Conservation (phyloP, 2,113 vertebrate species). For the Mirza zaza region DNA sequence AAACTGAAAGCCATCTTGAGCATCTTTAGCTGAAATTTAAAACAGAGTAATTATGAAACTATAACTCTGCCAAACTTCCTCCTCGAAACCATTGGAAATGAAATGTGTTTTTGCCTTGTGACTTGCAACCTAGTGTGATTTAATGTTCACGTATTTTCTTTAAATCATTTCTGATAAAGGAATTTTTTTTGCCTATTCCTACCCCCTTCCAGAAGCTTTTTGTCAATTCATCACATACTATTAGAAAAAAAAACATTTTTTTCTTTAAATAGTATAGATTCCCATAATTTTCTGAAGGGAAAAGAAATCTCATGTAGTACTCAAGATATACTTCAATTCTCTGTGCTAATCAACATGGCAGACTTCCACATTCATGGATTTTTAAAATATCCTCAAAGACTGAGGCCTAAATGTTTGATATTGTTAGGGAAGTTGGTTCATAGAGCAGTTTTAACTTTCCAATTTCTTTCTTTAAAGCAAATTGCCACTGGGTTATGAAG, state of each 20-base stretch:
- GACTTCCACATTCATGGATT: background rate
- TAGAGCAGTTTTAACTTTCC: background rate
- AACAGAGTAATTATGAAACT: conserved; percentile 83
- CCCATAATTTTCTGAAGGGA: conserved; percentile 32
- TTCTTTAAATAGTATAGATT: conserved; percentile 61
- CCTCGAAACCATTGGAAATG: conserved; percentile 78
- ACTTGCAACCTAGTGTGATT: conserved; percentile 68
- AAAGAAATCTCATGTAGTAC: conserved; percentile 30
- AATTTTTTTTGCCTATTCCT: background rate
- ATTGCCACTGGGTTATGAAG: background rate
- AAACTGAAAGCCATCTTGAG: conserved; percentile 78
- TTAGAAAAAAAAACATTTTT: conserved; percentile 38
- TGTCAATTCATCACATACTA: conserved; percentile 60
- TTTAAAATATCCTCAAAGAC: background rate
- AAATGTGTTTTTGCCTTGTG: conserved; percentile 78
- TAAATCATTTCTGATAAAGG: conserved; percentile 66
- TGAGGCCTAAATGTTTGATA: background rate
- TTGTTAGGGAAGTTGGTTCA: background rate
- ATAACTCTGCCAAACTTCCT: conserved; percentile 79
- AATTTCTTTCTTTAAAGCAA: background rate
- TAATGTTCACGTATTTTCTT: conserved; percentile 70
- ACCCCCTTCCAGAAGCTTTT: background rate
- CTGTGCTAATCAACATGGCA: background rate
- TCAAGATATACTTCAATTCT: conserved; percentile 11
- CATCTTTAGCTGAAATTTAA: conserved; percentile 82